Evolutionary conservation across 2,797 vertebrate species (phyloP), one percentile per base, ranked within the genome.

Genomic region (Sebastes cheni): DNA sequence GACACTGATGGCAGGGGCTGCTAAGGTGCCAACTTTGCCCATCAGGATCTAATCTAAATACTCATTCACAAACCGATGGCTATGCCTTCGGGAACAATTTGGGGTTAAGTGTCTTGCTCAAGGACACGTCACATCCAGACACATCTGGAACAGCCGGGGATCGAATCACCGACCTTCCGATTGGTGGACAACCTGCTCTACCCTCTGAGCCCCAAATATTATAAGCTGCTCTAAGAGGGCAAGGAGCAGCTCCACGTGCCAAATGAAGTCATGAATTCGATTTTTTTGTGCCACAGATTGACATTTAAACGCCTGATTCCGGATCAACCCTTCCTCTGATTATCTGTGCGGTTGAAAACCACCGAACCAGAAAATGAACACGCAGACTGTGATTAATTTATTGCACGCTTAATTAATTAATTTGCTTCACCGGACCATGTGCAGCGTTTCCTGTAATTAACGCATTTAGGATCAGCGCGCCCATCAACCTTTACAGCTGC

Each of bases 341-440:
- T 64, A 67, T 77, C 61, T 59, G 69, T 12, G 59, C 5, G 23
- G 16, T 42, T 61, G 30, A 42, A 82, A 81, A n/a, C 18, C 42
- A 66, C 55, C 74, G 67, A 69, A 68, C 13, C 54, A 73, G 32
- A 80, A 82, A 84, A 88, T 80, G 0, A 88, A 76, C 60, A 42
- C 18, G 4, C 74, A 70, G 76, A 75, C 75, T 70, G 72, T 77
- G 55, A 89, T 81, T 67, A 55, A 86, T 81, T 75, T 58, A 78
- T 20, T 56, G 30, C 29, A 70, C 18, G 52, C 46, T 42, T 42
- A 42, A 42, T 69, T 61, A 75, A 87, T 87, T 87, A 27, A 64
- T 82, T 77, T 72, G 62, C 67, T 70, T 74, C 69, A 78, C 54
- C 23, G 18, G 6, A 77, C 36, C 67, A 67, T 22, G 52, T 34